These are phyloP conservation scores for Heteropelma amictum DNA, from an alignment of 2,888 invertebrate genomes.

Conservation along the genomic window DNA sequence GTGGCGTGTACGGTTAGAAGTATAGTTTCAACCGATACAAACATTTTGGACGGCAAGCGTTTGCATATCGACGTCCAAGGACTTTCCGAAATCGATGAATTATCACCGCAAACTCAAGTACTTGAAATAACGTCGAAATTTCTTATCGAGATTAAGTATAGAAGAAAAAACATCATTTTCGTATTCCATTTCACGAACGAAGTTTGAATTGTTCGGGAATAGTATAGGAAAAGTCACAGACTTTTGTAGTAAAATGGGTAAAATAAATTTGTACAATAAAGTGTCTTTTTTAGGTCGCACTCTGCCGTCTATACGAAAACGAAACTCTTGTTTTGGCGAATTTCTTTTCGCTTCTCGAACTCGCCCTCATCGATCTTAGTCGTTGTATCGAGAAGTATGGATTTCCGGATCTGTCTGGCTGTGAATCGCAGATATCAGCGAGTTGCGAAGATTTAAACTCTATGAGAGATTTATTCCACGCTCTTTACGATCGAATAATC, in stretches of 20 bases:
- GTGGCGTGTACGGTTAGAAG: conserved; percentile 61
- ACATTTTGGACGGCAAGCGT: conserved; percentile 62
- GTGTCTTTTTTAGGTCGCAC: too few relatives aligned
- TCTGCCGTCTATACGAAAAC: conserved; percentile 64
- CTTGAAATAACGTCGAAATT: neutral
- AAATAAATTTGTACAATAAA: too few relatives aligned
- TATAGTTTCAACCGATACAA: conserved; percentile 60
- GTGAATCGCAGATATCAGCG: conserved; percentile 63
- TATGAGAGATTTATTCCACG: conserved; percentile 60
- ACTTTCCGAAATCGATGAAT: conserved; percentile 60
- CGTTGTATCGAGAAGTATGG: conserved; percentile 50
- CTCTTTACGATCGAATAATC: conserved; percentile 43
- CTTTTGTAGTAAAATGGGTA: too few relatives aligned
- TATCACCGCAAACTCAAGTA: conserved; percentile 68
- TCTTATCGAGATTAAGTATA: too few relatives aligned
- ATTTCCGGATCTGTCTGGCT: conserved; percentile 62
- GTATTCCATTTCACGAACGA: too few relatives aligned
- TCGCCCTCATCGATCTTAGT: conserved; percentile 59
- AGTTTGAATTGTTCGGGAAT: too few relatives aligned
- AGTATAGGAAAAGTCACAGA: too few relatives aligned
- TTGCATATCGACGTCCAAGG: conserved; percentile 60
- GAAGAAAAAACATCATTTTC: too few relatives aligned
- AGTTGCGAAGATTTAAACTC: conserved; percentile 64
- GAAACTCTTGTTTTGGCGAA: conserved; percentile 64
- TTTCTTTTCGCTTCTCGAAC: conserved; percentile 63